Evolutionary conservation across 2,888 invertebrate genomes (phyloP).

Genomic region (Ommatoiulus sabulosus): DNA sequence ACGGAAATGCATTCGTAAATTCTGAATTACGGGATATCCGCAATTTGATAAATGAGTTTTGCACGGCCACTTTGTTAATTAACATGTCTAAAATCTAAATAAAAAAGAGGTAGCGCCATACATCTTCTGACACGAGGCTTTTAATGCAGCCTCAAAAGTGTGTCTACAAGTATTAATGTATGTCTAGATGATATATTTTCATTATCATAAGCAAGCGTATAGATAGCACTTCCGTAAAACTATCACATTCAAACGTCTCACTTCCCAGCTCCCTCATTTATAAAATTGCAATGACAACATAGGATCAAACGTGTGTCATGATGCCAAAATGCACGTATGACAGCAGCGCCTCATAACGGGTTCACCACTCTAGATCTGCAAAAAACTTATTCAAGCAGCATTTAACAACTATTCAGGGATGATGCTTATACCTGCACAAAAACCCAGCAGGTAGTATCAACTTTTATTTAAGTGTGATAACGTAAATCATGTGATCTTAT

Average conservation of each 20-base stretch:
- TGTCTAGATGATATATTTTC: background rate
- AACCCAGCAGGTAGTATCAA: too few relatives aligned
- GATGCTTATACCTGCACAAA: too few relatives aligned
- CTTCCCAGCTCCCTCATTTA: background rate
- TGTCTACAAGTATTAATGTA: background rate
- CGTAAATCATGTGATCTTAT: too few relatives aligned
- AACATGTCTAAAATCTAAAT: slow-evolving; percentile 3
- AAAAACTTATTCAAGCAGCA: background rate
- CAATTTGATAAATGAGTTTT: background rate
- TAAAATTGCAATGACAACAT: background rate
- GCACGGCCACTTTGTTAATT: slow-evolving; percentile 27
- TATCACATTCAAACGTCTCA: slow-evolving; percentile 12
- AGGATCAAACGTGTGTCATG: background rate
- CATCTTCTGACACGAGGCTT: background rate
- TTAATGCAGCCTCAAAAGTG: background rate
- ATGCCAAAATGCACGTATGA: background rate
- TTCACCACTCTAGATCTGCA: background rate
- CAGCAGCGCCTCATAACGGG: background rate
- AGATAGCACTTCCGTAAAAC: slow-evolving; percentile 6
- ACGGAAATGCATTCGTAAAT: background rate
- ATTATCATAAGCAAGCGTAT: background rate
- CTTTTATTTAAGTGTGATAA: too few relatives aligned
- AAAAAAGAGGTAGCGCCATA: background rate
- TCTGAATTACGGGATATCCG: background rate
- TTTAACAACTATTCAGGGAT: background rate